phyloP scores from a whole-genome alignment of 1,140 invertebrate species.

The Drosophila mayri region DNA sequence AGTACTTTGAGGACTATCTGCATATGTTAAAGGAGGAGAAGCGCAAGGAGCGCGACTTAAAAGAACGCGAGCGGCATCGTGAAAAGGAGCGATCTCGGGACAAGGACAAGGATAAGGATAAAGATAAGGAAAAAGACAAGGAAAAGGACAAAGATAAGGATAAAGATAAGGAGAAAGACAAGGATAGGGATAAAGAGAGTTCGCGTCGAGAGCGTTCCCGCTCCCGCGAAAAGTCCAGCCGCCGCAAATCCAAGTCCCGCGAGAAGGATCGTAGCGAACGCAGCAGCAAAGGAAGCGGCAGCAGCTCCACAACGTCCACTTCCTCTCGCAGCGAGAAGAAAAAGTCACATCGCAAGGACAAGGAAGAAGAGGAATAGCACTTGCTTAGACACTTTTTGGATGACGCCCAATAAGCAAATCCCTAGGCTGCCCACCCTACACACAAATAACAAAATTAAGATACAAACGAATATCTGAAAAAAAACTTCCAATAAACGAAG shows the following conservation, averaged over 20 bases:
- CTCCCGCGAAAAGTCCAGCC: slow-evolving; percentile 87
- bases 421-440: slow-evolving; percentile 37
- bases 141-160: slow-evolving; percentile 56
- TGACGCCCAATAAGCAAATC: slow-evolving; percentile 28
- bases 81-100: slow-evolving; percentile 72
- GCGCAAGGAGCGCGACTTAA: slow-evolving; percentile 85
- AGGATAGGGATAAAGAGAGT: slow-evolving; percentile 63
- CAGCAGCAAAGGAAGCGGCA: slow-evolving; percentile 62
- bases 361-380: slow-evolving; percentile 87
- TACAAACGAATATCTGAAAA: slow-evolving; percentile 14
- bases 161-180: slow-evolving; percentile 79
- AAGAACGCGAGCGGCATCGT: slow-evolving; percentile 80
- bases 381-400: slow-evolving; percentile 61
- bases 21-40: slow-evolving; percentile 93
- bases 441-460: slow-evolving; percentile 11
- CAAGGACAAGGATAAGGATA: slow-evolving; percentile 79
- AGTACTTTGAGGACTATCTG: slow-evolving; percentile 97
- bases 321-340: slow-evolving; percentile 86
- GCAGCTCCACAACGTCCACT: slow-evolving; percentile 39
- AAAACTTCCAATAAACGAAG: slow-evolving; percentile 54
- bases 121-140: slow-evolving; percentile 59
- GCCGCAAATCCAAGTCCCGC: slow-evolving; percentile 87
- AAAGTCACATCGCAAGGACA: slow-evolving; percentile 88
- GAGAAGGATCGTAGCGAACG: slow-evolving; percentile 87
- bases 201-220: slow-evolving; percentile 86